Conservation (phyloP, 2,797 vertebrate species). For the Pangasius macronema region DNA sequence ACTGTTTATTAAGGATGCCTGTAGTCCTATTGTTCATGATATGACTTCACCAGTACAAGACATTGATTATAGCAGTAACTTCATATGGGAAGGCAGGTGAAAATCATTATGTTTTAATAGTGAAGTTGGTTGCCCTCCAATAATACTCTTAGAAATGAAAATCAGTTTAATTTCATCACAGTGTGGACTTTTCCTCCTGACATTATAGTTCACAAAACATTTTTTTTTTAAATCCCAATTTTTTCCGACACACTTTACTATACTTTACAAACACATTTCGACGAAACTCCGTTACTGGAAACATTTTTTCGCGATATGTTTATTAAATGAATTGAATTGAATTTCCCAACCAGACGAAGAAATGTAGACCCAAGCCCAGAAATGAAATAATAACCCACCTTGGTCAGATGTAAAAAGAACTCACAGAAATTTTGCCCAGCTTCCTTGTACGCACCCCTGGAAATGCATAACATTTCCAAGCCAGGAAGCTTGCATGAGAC, state of each 20-base stretch:
- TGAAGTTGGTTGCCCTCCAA: background rate
- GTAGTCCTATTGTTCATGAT: background rate
- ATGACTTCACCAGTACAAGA: background rate
- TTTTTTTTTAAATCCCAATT: background rate
- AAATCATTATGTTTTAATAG: background rate
- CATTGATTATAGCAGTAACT: background rate
- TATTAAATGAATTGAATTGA: no score
- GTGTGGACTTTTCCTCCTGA: background rate
- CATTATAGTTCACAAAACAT: background rate
- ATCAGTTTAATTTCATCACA: background rate
- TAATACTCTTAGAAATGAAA: background rate
- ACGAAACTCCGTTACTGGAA: no score
- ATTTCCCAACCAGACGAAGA: background rate
- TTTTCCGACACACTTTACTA: no score
- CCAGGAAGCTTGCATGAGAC: background rate
- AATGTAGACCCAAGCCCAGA: background rate
- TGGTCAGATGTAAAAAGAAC: background rate
- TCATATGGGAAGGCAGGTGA: background rate
- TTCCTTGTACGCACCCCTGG: background rate
- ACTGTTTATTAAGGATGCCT: background rate
- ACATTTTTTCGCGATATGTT: no score
- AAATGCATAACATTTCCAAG: background rate
- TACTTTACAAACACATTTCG: no score
- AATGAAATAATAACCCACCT: background rate
- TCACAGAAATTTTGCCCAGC: background rate